phyloP scores from a whole-genome alignment of 1,140 invertebrate species.

The Pogonomyrmex californicus region DNA sequence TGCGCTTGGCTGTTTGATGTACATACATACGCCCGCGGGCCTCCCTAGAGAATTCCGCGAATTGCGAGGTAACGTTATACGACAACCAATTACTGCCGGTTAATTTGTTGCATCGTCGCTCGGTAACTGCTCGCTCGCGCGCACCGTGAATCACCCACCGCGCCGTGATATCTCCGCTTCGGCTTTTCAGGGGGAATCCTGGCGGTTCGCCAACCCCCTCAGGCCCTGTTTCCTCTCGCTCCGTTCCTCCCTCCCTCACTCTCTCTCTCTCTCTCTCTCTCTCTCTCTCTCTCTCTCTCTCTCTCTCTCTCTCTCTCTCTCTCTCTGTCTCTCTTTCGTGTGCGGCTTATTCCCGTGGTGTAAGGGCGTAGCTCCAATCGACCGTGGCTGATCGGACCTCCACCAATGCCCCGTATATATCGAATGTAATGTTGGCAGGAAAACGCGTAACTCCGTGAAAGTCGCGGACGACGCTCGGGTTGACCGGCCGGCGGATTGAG shows the following conservation, averaged over 20 bases:
- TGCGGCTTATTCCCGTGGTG: conserved; percentile 66
- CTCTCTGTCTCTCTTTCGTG: neutral
- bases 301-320: neutral
- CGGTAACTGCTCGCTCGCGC: conserved; percentile 57
- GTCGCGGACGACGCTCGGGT: conserved; percentile 66
- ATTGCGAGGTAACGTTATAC: conserved; percentile 60
- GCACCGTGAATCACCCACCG: conserved; percentile 52
- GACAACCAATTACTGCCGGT: conserved; percentile 63
- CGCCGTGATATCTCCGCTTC: conserved; percentile 62
- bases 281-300: neutral
- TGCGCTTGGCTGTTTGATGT: conserved; percentile 26
- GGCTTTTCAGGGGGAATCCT: conserved; percentile 37
- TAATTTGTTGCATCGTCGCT: conserved; percentile 70
- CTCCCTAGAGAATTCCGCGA: conserved; percentile 47
- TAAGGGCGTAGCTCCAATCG: conserved; percentile 72
- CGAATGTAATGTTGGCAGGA: conserved; percentile 73
- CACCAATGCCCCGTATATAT: conserved; percentile 57
- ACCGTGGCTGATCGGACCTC: conserved; percentile 74
- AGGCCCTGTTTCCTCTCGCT: neutral
- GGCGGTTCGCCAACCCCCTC: conserved; percentile 45
- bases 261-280: neutral
- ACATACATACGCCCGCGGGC: conserved; percentile 33
- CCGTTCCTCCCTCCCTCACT: neutral
- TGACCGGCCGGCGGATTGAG: conserved; percentile 57
- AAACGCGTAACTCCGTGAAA: conserved; percentile 82